phyloP scores from a whole-genome alignment of 1,140 invertebrate species.

The Akabosia matsudoensis region DNA sequence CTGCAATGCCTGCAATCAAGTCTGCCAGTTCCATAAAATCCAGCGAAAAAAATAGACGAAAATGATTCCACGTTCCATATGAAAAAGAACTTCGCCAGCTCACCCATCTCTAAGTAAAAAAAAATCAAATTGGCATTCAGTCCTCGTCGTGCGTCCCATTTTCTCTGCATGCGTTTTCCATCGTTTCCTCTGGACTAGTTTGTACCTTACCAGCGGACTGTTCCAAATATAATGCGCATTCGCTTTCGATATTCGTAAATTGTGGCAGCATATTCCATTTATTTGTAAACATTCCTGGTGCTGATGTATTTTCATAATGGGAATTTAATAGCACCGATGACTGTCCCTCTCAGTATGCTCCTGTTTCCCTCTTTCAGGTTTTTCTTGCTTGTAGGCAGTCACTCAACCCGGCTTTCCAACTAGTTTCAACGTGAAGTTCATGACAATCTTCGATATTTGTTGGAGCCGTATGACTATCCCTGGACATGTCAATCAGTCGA shows the following conservation, averaged over 20 bases:
- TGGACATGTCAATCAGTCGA: background rate
- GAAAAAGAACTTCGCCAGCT: background rate
- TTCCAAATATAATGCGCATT: background rate
- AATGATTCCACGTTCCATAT: background rate
- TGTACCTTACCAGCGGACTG: no score
- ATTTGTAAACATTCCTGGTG: background rate
- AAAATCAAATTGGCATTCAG: background rate
- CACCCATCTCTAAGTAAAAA: background rate
- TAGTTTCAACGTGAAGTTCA: background rate
- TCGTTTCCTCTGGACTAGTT: no score
- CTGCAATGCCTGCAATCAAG: background rate
- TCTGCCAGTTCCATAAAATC: background rate
- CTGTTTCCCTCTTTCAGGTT: background rate
- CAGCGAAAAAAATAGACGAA: no score
- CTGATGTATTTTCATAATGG: background rate
- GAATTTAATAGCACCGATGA: background rate
- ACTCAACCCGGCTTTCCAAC: background rate
- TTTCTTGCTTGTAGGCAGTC: background rate
- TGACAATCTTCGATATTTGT: background rate
- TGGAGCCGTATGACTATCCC: background rate
- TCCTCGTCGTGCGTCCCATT: background rate
- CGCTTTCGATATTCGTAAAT: background rate
- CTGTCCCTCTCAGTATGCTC: background rate
- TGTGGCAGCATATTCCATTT: background rate
- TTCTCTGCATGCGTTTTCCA: background rate